Evolutionary conservation across 2,797 vertebrate genomes (phyloP).

Genomic region (Pipistrellus pipistrellus): DNA sequence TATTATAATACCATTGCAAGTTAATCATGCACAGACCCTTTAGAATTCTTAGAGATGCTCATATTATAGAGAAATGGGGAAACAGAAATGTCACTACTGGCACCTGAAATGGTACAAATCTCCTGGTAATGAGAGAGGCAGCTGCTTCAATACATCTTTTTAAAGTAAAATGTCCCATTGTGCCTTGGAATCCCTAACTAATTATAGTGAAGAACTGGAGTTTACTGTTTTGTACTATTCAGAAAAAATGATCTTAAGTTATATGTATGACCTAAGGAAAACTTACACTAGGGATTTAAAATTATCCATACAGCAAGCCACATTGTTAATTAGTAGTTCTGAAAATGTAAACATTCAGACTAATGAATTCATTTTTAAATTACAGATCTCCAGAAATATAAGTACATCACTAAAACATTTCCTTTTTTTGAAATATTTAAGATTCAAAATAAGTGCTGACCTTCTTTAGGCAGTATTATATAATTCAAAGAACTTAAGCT

Average conservation of each 20-base stretch:
- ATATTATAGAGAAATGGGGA: conserved; percentile 53
- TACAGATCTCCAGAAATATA: conserved; percentile 29
- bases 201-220: conserved; percentile 77
- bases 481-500: background rate
- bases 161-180: conserved; percentile 77
- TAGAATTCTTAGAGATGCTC: conserved; percentile 69
- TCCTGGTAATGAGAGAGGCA: conserved; percentile 79
- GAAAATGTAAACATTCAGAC: background rate
- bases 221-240: conserved; percentile 63
- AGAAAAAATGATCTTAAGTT: conserved; percentile 27
- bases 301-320: background rate
- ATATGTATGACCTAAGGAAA: conserved; percentile 34
- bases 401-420: background rate
- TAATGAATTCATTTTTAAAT: conserved; percentile 9
- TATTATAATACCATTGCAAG: conserved; percentile 64
- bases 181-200: conserved; percentile 81
- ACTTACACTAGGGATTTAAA: conserved; percentile 11
- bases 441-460: background rate
- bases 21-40: conserved; percentile 56
- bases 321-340: background rate
- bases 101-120: conserved; percentile 75
- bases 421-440: background rate
- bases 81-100: conserved; percentile 81
- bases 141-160: conserved; percentile 83
- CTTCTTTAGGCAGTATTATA: background rate